Evolutionary conservation across 1,140 invertebrate species (phyloP).

Genomic region (Aricia agestis): DNA sequence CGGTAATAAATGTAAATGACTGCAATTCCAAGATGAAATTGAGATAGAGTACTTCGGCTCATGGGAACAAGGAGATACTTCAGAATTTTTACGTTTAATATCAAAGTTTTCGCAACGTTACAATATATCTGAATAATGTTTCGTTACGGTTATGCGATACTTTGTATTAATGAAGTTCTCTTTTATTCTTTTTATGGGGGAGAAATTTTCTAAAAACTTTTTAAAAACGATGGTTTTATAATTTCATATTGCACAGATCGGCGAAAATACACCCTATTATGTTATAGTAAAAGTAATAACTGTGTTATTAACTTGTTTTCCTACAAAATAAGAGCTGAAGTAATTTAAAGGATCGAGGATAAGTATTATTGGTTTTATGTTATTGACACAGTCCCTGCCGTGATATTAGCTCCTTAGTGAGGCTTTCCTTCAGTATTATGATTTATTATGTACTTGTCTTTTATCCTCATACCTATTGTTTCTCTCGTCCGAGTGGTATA

Average conservation of each 20-base stretch:
- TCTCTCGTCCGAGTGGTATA: not conserved
- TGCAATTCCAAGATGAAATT: constrained; percentile 36
- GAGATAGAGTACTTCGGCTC: constrained; percentile 33
- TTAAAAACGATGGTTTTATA: not conserved
- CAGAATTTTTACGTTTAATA: constrained; percentile 31
- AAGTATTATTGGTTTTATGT: not conserved
- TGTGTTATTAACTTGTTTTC: not conserved
- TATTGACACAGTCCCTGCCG: not conserved
- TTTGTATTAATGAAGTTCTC: not conserved
- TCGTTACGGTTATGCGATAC: not conserved
- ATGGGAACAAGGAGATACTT: constrained; percentile 26
- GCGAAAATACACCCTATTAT: not conserved
- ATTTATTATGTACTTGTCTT: constrained; percentile 6
- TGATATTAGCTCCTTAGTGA: constrained; percentile 7
- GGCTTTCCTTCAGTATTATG: not conserved
- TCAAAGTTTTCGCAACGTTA: constrained; percentile 8
- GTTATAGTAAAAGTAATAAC: not conserved
- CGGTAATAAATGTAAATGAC: constrained; percentile 40
- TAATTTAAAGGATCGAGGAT: not conserved
- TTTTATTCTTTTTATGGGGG: not conserved
- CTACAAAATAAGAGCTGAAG: not conserved
- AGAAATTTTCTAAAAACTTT: not conserved
- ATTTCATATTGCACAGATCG: too few relatives aligned
- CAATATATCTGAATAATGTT: constrained; percentile 7
- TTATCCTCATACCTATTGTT: constrained; percentile 7